These are phyloP conservation scores for Mythimna impura DNA, from an alignment of 2,888 invertebrate genomes.

Conservation along the genomic window DNA sequence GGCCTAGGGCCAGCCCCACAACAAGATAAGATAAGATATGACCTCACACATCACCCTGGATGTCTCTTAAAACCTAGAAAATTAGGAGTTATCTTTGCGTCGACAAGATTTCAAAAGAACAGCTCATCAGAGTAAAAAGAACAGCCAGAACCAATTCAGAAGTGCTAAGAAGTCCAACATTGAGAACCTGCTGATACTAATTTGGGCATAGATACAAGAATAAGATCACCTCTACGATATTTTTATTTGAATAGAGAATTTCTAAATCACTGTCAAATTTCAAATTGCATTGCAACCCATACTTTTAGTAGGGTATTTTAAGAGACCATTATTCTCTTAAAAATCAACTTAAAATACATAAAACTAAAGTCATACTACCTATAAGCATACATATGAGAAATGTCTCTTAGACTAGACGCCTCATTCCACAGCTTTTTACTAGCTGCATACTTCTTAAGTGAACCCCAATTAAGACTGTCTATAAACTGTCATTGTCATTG, in stretches of 20 bases:
- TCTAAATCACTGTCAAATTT: no score
- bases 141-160: no score
- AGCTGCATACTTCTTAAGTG: slow-evolving; percentile 24
- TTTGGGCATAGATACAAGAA: not conserved
- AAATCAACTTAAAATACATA: no score
- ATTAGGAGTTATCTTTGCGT: not conserved
- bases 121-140: not conserved
- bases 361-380: no score
- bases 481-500: slow-evolving; percentile 49
- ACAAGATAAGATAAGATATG: no score
- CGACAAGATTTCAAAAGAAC: not conserved
- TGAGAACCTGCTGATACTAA: not conserved
- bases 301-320: no score
- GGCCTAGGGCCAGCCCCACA: no score
- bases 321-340: no score
- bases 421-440: slow-evolving; percentile 14
- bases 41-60: not conserved
- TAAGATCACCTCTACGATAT: not conserved
- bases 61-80: not conserved
- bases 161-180: no score
- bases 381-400: not conserved
- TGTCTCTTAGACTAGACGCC: not conserved
- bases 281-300: no score
- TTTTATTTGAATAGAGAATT: no score
- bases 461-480: slow-evolving; percentile 45